Base-by-base conservation (phyloP, 2,888 invertebrate species). In the Gerosis bhagava region DNA sequence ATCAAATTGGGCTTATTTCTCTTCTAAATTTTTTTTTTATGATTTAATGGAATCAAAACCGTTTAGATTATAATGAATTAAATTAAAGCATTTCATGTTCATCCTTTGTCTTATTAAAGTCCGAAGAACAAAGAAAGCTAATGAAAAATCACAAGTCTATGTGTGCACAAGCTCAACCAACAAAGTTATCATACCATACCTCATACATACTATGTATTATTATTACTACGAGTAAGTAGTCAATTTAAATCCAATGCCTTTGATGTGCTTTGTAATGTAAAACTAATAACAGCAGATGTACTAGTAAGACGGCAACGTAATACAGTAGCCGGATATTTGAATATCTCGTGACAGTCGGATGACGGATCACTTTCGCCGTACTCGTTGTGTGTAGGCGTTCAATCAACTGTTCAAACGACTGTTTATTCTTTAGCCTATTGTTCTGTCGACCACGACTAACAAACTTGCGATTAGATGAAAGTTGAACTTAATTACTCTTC, bases 391-490 rank as follows among this genome's bases (percentile, higher is more conserved):
- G 75, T 70, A 68, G 44, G 36, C 73, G 47, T 45, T 48, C 49
- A 71, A 75, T 76, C 72, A 72, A 61, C 62, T 59, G 62, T 71
- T 72, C 72, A 62, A 50, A 57, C 58, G 62, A 62, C 60, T 63
- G 57, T 58, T 68, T 66, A 66, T 64, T 67, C 65, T 61, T 59
- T 25, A n/a, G 51, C 49, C 73, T 63, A 79, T 83, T 81, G 81
- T 81, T 76, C 72, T 66, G 62, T 58, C 58, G 39, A 54, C 47
- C 51, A 53, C 61, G 67, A 61, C 69, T 80, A 77, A 81, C 77
- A 78, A 82, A 78, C 79, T 80, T 77, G 73, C 75, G 65, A 51
- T 65, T 62, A 65, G 64, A 70, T 69, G 80, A 80, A 81, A 81
- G 80, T 72, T 45, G 49, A 28, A 64, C 63, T 63, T 75, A 75